Percentiles rank a stretch among this genome's conserved stretches.
phyloP scores from a whole-genome alignment of 1,140 invertebrate species.

The Drosophila oshimai region DNA sequence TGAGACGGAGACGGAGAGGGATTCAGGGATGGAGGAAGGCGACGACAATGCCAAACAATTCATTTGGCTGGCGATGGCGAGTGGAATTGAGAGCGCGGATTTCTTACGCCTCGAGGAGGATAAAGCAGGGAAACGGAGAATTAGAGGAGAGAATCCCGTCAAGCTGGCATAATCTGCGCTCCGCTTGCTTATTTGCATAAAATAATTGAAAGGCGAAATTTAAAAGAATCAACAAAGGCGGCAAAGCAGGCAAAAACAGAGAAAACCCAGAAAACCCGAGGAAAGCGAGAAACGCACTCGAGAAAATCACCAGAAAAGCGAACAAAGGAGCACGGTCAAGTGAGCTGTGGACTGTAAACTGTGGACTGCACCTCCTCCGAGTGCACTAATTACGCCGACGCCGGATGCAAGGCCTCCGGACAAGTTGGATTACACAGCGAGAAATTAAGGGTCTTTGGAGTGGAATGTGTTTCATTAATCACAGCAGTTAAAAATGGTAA shows the following conservation, averaged over 20 bases:
- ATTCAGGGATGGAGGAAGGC: too few species aligned
- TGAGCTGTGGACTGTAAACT: too few species aligned
- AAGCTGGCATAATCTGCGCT: constrained; percentile 79
- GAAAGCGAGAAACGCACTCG: constrained; percentile 37
- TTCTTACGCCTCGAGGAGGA: constrained; percentile 36
- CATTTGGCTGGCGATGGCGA: too few species aligned
- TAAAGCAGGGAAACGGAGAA: constrained; percentile 11
- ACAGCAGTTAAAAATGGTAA: too few species aligned
- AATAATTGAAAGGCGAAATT: constrained; percentile 81
- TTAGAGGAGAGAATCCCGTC: constrained; percentile 51
- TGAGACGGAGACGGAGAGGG: constrained; percentile 17
- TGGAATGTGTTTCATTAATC: too few species aligned
- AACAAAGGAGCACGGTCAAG: constrained; percentile 64
- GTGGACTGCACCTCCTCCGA: constrained; percentile 24
- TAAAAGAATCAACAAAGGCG: constrained; percentile 78
- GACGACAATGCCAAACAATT: constrained; percentile 71
- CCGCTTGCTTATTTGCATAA: constrained; percentile 78
- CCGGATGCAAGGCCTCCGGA: neutral
- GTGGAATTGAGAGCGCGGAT: too few species aligned
- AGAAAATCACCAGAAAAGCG: constrained; percentile 31
- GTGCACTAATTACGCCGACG: constrained; percentile 70
- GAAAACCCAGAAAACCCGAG: neutral
- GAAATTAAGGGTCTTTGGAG: neutral
- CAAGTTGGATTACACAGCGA: neutral
- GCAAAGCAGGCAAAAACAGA: constrained; percentile 18